Evolutionary conservation across 2,113 vertebrate species (phyloP), one percentile per base, ranked within the genome.

Genomic region (Megaceryle maxima): DNA sequence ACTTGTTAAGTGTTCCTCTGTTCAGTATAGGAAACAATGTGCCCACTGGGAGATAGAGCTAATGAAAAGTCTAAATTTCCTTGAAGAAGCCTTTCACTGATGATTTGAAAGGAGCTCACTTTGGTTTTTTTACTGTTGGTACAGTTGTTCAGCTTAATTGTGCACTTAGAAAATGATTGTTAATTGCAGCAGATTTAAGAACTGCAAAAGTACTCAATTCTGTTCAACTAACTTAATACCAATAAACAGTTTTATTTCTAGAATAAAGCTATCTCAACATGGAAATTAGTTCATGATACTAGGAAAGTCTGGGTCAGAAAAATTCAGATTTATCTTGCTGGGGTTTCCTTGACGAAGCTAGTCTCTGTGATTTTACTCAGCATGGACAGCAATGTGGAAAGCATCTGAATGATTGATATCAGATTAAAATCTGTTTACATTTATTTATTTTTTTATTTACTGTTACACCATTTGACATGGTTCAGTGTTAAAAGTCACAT

Each of bases 1-100:
- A 53, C 0, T 12, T 1, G 1, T 1, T 67, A 25, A 57, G 28
- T 39, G 3, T 48, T 81, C 11, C 17, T 33, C 7, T 70, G 0
- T n/a, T 88, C 7, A 48, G 5, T 3, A 13, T 6, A 4, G 10
- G 8, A 69, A 87, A 63, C 16, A 64, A 4, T 1, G 31, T 7
- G 6, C 53, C 5, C 11, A 57, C 4, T 69, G 20, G 2, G 24
- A 78, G 11, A 63, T 41, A 35, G 10, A 83, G 25, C 5, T 33
- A 79, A 11, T 2, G 3, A 33, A 43, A 66, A 24, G 3, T 3
- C 56, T 29, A 13, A 67, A 35, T 75, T 64, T 60, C 43, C 28
- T 19, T 3, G 0, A 31, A 37, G 18, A 74, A 60, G 16, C 0
- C 5, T 78, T 78, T 48, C 21, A 57, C 4, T 22, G 6, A 53